A percentile compares a stretch with the other conserved stretches of the same genome.
Evolutionary conservation across 2,888 invertebrate genomes (phyloP).

Genomic region (Habrosyne pyritoides): DNA sequence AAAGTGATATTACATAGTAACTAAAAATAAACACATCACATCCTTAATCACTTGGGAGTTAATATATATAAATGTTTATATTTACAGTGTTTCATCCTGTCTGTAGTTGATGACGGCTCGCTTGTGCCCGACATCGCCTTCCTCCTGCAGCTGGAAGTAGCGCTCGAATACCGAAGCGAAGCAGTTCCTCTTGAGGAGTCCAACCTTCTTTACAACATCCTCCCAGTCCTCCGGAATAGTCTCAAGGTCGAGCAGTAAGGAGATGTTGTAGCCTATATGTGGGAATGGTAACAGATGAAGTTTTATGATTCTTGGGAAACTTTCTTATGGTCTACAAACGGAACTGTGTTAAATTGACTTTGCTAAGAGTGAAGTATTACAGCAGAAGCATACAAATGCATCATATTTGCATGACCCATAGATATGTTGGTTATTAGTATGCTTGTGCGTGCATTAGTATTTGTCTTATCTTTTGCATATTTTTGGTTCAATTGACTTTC

Average conservation of each 20-base stretch:
- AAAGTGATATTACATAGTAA: not conserved
- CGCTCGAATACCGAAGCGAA: conserved; percentile 99
- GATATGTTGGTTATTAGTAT: not conserved
- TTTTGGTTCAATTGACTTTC: conserved; percentile 19
- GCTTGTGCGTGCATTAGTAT: conserved; percentile 14
- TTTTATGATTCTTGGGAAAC: not conserved
- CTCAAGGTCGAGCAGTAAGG: conserved; percentile 95
- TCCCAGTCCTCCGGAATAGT: conserved; percentile 96
- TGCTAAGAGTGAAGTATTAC: too few relatives aligned
- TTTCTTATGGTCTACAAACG: not conserved
- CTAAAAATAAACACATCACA: not conserved
- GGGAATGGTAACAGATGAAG: not conserved
- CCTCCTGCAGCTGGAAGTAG: conserved; percentile 98
- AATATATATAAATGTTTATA: conserved; percentile 27
- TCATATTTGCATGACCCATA: too few relatives aligned
- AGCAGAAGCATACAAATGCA: too few relatives aligned
- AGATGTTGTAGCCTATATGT: conserved; percentile 94
- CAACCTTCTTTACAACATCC: conserved; percentile 94
- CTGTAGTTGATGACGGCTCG: conserved; percentile 99
- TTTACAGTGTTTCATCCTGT: conserved; percentile 99
- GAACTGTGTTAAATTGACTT: not conserved
- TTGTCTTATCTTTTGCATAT: not conserved
- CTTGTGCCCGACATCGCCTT: conserved; percentile 94
- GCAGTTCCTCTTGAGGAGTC: conserved; percentile 98
- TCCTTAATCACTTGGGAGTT: not conserved